Evolutionary conservation across 92 coral and sea anemone species (phyloP), one percentile per base, ranked within the genome.

Genomic region (Meandrina meandrites): DNA sequence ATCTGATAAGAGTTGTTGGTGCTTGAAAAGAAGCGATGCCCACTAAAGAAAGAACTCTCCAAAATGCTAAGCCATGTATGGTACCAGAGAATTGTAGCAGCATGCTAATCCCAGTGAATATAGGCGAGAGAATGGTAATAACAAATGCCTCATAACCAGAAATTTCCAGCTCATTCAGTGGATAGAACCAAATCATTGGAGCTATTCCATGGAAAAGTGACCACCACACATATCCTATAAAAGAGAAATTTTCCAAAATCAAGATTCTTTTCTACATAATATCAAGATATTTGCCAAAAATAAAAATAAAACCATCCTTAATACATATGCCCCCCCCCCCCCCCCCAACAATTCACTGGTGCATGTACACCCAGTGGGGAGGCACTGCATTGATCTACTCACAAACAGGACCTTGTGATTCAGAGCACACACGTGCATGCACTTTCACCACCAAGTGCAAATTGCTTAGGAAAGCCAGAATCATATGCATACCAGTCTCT

Each of bases 161-260:
- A 53, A 96, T 96, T 88, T 94, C 99, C 67, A 96, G 94, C 35
- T 95, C 99, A 81, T 96, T 96, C 67, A 96, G 87, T 31, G 99
- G 99, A 82, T 91, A 96, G 80, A 96, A 96, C 99, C 99, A 96
- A 50, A 96, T 96, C 98, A 96, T 94, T 48, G 98, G 95, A 24
- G 95, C 95, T 81, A 96, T 92, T 16, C 92, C 95, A 87, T 91
- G 91, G 48, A 95, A 70, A 21, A 96, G 89, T 5, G 99, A 96
- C 98, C 99, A 96, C 99, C 99, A 96, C 18, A 92, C 70, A 86
- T 96, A 96, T 8, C 99, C 99, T 96, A 73, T 9, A 76, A 67
- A 28, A 57, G 14, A n/a, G 1, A 28, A 69, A 70, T 9, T 34
- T 35, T 12, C 31, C 35, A 60, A 22, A 18, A 66, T 66, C 71